These are phyloP conservation scores for Ceraclea dissimilis DNA, from an alignment of 2,888 invertebrate species.

Conservation along the genomic window DNA sequence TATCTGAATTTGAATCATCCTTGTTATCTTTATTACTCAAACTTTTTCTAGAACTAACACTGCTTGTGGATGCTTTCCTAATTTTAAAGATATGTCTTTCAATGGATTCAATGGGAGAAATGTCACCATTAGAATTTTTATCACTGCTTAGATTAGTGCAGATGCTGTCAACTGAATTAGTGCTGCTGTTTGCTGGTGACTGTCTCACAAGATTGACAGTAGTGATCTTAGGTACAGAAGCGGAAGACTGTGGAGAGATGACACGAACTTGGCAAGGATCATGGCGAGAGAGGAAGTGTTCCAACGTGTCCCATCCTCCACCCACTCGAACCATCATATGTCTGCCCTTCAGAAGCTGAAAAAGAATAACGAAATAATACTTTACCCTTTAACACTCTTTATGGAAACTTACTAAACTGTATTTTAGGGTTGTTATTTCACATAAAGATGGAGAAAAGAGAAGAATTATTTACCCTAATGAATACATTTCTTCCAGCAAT, in stretches of 20 bases:
- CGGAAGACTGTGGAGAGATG: conserved; percentile 40
- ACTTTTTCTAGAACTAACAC: background rate
- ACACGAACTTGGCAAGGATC: conserved; percentile 75
- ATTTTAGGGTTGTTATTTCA: background rate
- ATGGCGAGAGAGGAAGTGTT: conserved; percentile 83
- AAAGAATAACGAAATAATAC: background rate
- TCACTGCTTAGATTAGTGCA: conserved; percentile 28
- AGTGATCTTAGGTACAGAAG: conserved; percentile 29
- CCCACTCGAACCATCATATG: conserved; percentile 95
- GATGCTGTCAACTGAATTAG: conserved; percentile 29
- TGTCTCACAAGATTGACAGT: conserved; percentile 22
- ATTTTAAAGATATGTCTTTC: background rate
- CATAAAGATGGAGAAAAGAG: background rate
- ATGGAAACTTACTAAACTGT: background rate
- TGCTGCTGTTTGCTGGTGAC: conserved; percentile 15
- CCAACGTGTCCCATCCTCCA: conserved; percentile 90
- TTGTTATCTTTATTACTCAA: background rate
- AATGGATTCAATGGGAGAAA: conserved; percentile 21
- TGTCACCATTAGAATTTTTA: conserved; percentile 23
- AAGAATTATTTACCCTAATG: conserved; percentile 60
- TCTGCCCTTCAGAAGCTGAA: conserved; percentile 77
- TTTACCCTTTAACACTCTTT: no score
- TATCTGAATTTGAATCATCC: conserved; percentile 14
- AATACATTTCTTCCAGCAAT: conserved; percentile 83
- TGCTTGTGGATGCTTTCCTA: background rate